Evolutionary conservation across 1,140 invertebrate genomes (phyloP).

Genomic region (Pogonomyrmex barbatus): DNA sequence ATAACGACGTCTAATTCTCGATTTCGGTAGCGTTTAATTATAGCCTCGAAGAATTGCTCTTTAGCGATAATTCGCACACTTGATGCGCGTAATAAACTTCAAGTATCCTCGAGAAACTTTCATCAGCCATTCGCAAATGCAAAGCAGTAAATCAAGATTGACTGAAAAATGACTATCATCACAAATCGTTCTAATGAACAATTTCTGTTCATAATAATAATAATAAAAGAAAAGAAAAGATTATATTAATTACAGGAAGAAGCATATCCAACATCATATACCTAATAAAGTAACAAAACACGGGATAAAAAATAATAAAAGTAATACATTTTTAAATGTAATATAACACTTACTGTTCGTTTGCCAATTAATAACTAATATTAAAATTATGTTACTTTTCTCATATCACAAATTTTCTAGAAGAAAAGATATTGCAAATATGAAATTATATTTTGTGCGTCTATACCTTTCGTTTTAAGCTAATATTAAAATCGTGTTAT

Average conservation of each 20-base stretch:
- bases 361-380: background rate
- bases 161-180: background rate
- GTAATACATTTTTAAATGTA: background rate
- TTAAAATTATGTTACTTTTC: background rate
- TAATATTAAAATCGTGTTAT: background rate
- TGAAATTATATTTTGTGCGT: background rate
- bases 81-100: constrained; percentile 13
- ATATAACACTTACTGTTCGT: background rate
- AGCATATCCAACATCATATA: background rate
- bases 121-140: background rate
- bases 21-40: constrained; percentile 39
- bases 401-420: background rate
- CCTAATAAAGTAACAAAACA: background rate
- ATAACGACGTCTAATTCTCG: constrained; percentile 32
- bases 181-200: too few species aligned
- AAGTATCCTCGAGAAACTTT: constrained; percentile 6
- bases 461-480: too few species aligned
- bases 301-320: background rate
- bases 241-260: background rate
- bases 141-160: background rate
- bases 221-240: background rate
- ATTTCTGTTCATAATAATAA: background rate
- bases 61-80: constrained; percentile 13
- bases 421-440: background rate
- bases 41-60: background rate